A percentile compares a stretch with the other conserved stretches of the same genome.
Evolutionary conservation across 1,140 invertebrate genomes (phyloP).

Genomic region (Rhynchophorus ferrugineus): DNA sequence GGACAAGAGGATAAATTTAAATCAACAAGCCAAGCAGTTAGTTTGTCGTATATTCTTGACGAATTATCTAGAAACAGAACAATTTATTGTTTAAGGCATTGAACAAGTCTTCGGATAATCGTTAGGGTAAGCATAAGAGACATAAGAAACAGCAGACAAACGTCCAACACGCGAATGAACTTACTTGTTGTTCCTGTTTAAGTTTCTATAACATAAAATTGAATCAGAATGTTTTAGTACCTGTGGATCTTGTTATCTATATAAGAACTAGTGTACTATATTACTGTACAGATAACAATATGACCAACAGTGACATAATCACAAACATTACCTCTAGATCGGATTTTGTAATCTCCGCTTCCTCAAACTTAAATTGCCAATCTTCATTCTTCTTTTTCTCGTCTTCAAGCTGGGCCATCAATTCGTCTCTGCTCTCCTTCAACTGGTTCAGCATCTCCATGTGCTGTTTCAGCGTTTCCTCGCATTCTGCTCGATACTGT

Average conservation of each 20-base stretch:
- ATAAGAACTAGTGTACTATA: too few species aligned
- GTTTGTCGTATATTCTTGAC: too few species aligned
- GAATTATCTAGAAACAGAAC: too few species aligned
- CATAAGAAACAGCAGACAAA: neutral
- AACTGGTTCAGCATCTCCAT: slow-evolving; percentile 44
- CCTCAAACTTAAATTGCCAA: slow-evolving; percentile 84
- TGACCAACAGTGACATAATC: slow-evolving; percentile 7
- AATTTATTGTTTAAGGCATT: too few species aligned
- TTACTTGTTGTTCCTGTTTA: neutral
- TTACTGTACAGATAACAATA: slow-evolving; percentile 15
- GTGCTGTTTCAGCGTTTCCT: slow-evolving; percentile 43
- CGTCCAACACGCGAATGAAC: neutral
- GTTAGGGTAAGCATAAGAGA: too few species aligned
- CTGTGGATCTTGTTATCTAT: too few species aligned
- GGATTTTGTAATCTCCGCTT: slow-evolving; percentile 71
- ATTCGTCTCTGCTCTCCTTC: slow-evolving; percentile 56
- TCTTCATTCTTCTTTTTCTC: slow-evolving; percentile 86
- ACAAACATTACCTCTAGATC: slow-evolving; percentile 68
- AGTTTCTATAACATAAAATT: neutral
- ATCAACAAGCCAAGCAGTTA: too few species aligned
- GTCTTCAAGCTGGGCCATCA: slow-evolving; percentile 69
- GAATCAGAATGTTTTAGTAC: too few species aligned
- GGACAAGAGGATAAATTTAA: too few species aligned
- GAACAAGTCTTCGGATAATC: too few species aligned
- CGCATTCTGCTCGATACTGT: slow-evolving; percentile 50